A percentile compares a stretch with the other conserved stretches of the same genome.
Evolutionary conservation across 2,797 vertebrate species (phyloP).

Genomic region (Arnoldichthys spilopterus): DNA sequence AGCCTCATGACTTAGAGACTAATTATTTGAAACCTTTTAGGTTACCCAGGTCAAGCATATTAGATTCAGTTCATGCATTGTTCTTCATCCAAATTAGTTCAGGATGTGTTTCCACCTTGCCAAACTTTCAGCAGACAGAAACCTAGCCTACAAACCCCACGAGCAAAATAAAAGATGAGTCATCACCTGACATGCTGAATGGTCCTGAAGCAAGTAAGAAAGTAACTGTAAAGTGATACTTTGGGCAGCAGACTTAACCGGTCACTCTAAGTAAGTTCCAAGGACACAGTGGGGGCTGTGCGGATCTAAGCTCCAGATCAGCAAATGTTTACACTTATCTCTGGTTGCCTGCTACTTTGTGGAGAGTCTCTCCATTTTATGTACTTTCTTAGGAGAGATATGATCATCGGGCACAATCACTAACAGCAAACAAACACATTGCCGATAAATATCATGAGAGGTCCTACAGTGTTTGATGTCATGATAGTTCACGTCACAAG

Average conservation of each 20-base stretch:
- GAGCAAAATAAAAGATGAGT: neutral
- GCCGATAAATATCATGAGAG: too few relatives aligned
- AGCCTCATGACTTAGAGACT: too few relatives aligned
- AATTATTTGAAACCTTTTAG: too few relatives aligned
- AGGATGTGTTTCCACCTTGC: neutral
- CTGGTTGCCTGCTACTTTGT: conserved; percentile 21
- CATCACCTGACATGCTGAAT: neutral
- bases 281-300: neutral
- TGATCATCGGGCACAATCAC: conserved; percentile 66
- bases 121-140: neutral
- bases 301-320: conserved; percentile 19
- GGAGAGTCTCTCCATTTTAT: conserved; percentile 35
- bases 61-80: too few relatives aligned
- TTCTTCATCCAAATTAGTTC: too few relatives aligned
- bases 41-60: too few relatives aligned
- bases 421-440: conserved; percentile 46
- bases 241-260: neutral
- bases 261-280: neutral
- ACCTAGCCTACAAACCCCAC: neutral
- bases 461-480: too few relatives aligned
- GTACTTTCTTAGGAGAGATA: conserved; percentile 39
- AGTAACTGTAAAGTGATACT: neutral
- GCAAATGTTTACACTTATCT: conserved; percentile 43
- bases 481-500: too few relatives aligned
- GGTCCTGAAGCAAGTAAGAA: neutral